A percentile compares a stretch with the other conserved stretches of the same genome.
These are phyloP conservation scores for Clarias laeviceps DNA, from an alignment of 2,797 vertebrate species.

Conservation along the genomic window DNA sequence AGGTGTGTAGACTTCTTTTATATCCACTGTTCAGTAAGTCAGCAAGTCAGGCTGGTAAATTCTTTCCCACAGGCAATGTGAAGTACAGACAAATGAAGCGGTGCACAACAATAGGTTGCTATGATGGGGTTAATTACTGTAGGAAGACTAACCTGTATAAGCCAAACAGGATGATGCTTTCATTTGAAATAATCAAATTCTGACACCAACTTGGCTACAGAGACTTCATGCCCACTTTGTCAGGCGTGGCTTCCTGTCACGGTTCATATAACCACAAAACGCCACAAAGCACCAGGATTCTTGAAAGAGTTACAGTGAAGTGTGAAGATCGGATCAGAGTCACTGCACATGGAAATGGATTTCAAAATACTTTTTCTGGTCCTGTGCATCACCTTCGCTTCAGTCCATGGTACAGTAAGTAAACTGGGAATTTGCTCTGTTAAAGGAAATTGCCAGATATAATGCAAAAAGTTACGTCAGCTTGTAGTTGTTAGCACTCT, in stretches of 20 bases:
- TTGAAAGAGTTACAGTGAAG: not conserved
- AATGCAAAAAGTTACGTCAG: not conserved
- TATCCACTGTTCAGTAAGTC: too few relatives aligned
- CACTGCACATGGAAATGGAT: conserved; percentile 35
- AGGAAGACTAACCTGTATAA: not conserved
- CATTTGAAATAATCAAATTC: not conserved
- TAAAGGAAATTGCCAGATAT: too few relatives aligned
- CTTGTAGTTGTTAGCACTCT: not conserved
- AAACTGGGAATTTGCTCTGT: not conserved
- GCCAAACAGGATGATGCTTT: not conserved
- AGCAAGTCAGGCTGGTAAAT: too few relatives aligned
- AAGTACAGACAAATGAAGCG: not conserved
- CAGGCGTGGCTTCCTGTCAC: conserved; percentile 14
- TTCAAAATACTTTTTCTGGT: conserved; percentile 39
- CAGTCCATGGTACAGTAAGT: conserved; percentile 52
- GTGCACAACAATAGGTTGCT: too few relatives aligned
- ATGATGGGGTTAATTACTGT: too few relatives aligned
- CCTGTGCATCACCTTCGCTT: conserved; percentile 36
- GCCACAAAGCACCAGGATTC: not conserved
- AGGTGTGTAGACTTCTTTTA: too few relatives aligned
- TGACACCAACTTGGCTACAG: not conserved
- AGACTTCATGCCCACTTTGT: not conserved
- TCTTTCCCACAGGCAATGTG: not conserved
- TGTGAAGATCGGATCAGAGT: not conserved
- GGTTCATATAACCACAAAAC: not conserved